Base-by-base conservation (phyloP, 2,113 vertebrate genomes). In the Hippopotamus amphibius region DNA sequence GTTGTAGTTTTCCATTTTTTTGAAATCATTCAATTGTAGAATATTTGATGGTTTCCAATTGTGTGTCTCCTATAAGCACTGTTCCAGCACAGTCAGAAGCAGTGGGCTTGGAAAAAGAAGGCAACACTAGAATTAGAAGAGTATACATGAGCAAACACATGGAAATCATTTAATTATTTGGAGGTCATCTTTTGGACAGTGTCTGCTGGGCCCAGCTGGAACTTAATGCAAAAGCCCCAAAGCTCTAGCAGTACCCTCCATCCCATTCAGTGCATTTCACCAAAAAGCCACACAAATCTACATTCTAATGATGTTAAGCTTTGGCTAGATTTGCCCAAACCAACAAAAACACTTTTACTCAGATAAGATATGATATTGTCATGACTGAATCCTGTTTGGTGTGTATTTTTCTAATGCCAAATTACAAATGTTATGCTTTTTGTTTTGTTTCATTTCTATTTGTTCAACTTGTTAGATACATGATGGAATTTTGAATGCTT, bases 151-250 rank as follows among this genome's bases (percentile, higher is more conserved):
- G 80, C 1, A 97, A 81, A 83, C 74, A 92, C 66, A 96, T 69
- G 82, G 80, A 98, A 97, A 98, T 43, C 3, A 46, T 53, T 97
- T 87, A 53, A 97, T 95, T 97, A 93, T 92, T 93, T 97, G 93
- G 71, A 98, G 86, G 46, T 97, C 59, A 92, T 96, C 95, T 97
- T 98, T 93, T 97, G 90, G 80, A 93, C 65, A 81, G 22, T 89
- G 91, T 97, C 96, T 95, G 69, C 87, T 96, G 15, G 28, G 48
- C 24, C n/a, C 80, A 97, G 87, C 33, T 93, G 88, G 66, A 97
- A 41, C 80, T 97, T 96, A 98, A 97, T 97, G 72, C 77, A 97
- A 95, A 97, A 92, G 16, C 4, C 63, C 59, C 26, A 92, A 92
- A 97, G 46, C 17, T 94, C n/a, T 83, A 13, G 90, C 71, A 53